Conservation (phyloP, 2,888 invertebrate species). For the Harpalus rufipes region DNA sequence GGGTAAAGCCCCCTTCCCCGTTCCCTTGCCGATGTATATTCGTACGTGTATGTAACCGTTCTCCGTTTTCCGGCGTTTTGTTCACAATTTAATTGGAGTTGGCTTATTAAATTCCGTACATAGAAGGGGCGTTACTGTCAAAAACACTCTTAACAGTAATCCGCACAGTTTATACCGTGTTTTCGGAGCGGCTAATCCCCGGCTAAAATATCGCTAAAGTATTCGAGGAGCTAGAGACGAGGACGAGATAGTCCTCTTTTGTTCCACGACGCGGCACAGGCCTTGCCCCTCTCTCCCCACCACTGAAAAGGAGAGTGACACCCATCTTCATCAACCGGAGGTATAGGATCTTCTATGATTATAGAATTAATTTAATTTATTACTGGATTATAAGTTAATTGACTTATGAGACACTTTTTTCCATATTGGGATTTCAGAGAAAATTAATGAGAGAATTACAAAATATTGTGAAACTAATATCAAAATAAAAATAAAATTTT, state of each 20-base stretch:
- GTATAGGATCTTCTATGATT: constrained; percentile 37
- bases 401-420: constrained; percentile 34
- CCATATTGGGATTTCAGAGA: neutral
- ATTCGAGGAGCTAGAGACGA: constrained; percentile 54
- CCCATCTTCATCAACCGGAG: constrained; percentile 11
- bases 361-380: constrained; percentile 51
- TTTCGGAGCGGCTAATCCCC: constrained; percentile 62
- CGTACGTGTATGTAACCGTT: constrained; percentile 53
- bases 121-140: constrained; percentile 63
- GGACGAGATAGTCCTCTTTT: constrained; percentile 41
- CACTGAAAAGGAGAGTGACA: constrained; percentile 17
- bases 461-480: neutral
- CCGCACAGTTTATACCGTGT: constrained; percentile 61
- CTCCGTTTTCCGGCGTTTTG: constrained; percentile 55
- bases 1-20: constrained; percentile 32
- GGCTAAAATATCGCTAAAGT: constrained; percentile 65
- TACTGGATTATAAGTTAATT: constrained; percentile 35
- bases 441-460: constrained; percentile 13
- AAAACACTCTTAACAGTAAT: constrained; percentile 65
- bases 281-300: neutral
- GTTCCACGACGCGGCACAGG: constrained; percentile 4
- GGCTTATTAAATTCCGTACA: constrained; percentile 66
- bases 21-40: constrained; percentile 38
- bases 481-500: neutral
- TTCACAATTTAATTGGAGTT: constrained; percentile 65